A percentile compares a stretch with the other conserved stretches of the same genome.
Evolutionary conservation across 2,888 invertebrate genomes (phyloP).

Genomic region (Erpobdella octoculata): DNA sequence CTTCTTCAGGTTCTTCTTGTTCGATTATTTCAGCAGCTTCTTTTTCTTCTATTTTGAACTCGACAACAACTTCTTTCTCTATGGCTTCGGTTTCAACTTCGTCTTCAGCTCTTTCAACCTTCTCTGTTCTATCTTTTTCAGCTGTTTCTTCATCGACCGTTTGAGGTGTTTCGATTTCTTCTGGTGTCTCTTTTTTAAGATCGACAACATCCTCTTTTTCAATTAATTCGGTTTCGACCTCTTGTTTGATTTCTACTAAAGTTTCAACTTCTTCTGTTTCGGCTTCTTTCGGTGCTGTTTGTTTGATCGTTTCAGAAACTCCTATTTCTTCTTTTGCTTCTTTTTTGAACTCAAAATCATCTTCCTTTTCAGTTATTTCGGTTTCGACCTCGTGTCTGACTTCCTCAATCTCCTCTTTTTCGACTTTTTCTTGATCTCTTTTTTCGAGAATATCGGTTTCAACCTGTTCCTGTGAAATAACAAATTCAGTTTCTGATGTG

Average conservation of each 20-base stretch:
- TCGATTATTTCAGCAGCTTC: too few relatives aligned
- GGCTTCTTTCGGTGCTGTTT: not conserved
- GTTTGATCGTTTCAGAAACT: not conserved
- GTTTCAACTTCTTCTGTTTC: not conserved
- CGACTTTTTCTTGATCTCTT: not conserved
- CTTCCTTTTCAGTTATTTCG: not conserved
- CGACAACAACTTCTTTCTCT: too few relatives aligned
- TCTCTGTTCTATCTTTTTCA: too few relatives aligned
- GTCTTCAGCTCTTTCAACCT: too few relatives aligned
- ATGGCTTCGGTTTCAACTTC: too few relatives aligned
- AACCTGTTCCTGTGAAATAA: not conserved
- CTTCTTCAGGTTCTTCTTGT: too few relatives aligned
- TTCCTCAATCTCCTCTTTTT: slow-evolving; percentile 12
- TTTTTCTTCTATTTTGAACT: too few relatives aligned
- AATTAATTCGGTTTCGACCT: not conserved
- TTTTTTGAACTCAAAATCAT: not conserved
- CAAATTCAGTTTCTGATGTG: not conserved
- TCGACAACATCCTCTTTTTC: too few relatives aligned
- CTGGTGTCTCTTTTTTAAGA: too few relatives aligned
- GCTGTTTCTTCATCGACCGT: too few relatives aligned
- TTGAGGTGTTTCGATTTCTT: too few relatives aligned
- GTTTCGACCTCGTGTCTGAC: not conserved
- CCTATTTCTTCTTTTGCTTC: not conserved
- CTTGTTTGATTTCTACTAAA: not conserved
- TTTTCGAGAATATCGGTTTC: not conserved